Evolutionary conservation across 2,888 invertebrate genomes (phyloP), one percentile per base, ranked within the genome.

Genomic region (Mythimna loreyi): DNA sequence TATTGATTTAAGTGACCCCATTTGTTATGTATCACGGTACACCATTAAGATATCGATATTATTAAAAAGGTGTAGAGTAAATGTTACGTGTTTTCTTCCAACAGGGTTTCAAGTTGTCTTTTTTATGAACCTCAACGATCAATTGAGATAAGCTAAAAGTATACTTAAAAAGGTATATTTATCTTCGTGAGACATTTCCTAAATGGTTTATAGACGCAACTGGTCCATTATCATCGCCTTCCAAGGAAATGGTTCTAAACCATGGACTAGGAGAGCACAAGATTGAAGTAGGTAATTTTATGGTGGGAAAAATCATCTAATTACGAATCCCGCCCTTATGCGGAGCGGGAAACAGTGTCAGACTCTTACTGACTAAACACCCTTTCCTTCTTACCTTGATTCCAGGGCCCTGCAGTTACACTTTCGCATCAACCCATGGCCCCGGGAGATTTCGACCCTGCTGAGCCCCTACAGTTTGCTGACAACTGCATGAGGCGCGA

Each of bases 191-290:
- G 1, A 19, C 5, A 52, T 28, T 9, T 23, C 13, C 2, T 49
- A 30, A 52, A n/a, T n/a, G n/a, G 52, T 30, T 52, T 52, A 30
- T n/a, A 30, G 28, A 53, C 53, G 2, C 11, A 30, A 53, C 11
- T 11, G 19, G 11, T 33, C 2, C 25, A 49, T 40, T 45, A 74
- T 43, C 36, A 19, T 16, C 13, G 53, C 21, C n/a, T 57, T 75
- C 40, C 25, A 43, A 11, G 19, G 21, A 56, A 55, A 33, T 21
- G 2, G 33, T 23, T 45, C 9, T 8, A 28, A 13, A 55, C 11
- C 71, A 23, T 60, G 33, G 11, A 13, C 33, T 9, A 36, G 36
- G 25, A 52, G 33, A 49, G 28, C n/a, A 47, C 23, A 33, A 65
- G n/a, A n/a, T n/a, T n/a, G n/a, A n/a, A n/a, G n/a, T n/a, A n/a